phyloP scores from a whole-genome alignment of 2,888 invertebrate species.

The Pristionchus maxplancki region DNA sequence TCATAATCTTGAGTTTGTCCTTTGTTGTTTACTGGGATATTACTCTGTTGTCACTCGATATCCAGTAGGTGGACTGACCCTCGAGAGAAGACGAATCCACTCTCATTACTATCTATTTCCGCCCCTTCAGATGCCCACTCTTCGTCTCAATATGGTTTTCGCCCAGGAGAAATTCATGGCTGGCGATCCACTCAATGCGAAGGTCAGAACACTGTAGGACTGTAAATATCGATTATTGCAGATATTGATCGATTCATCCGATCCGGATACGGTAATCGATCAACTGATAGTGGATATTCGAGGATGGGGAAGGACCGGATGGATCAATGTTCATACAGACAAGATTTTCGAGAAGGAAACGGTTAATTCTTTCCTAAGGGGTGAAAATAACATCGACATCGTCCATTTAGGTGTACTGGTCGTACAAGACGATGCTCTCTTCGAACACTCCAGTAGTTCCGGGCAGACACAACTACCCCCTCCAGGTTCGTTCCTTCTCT shows the following conservation, averaged over 20 bases:
- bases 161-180: conserved; percentile 70
- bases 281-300: conserved; percentile 62
- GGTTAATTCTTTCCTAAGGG: conserved; percentile 54
- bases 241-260: conserved; percentile 72
- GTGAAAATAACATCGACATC: not conserved
- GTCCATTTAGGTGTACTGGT: conserved; percentile 24
- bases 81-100: conserved; percentile 29
- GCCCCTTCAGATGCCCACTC: conserved; percentile 74
- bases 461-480: conserved; percentile 73
- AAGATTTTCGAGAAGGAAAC: conserved; percentile 76
- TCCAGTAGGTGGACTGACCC: not conserved
- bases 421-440: conserved; percentile 48
- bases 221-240: conserved; percentile 47
- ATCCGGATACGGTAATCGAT: conserved; percentile 71
- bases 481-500: conserved; percentile 58
- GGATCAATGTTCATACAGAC: conserved; percentile 77
- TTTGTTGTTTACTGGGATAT: not conserved
- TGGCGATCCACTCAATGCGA: conserved; percentile 71
- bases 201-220: conserved; percentile 51
- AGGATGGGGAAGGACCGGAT: conserved; percentile 71
- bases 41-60: conserved; percentile 17
- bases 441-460: conserved; percentile 63
- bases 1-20: not conserved
- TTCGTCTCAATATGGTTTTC: conserved; percentile 73
- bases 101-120: conserved; percentile 1